A percentile compares a stretch with the other conserved stretches of the same genome.
Evolutionary conservation across 1,140 invertebrate species (phyloP).

Genomic region (Drosophila gunungcola): DNA sequence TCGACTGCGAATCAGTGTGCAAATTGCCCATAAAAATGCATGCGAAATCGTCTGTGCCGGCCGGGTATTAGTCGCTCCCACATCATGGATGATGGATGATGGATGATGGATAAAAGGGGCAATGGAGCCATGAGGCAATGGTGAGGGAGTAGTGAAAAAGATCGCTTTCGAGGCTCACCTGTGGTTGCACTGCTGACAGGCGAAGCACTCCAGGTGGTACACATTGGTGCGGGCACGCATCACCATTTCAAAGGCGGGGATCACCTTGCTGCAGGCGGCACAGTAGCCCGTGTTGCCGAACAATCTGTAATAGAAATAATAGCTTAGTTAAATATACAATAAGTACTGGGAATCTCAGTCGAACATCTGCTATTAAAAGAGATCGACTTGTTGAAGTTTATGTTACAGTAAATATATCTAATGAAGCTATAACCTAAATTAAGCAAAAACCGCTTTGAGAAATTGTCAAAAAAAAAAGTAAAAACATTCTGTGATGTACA

Average conservation of each 20-base stretch:
- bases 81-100: conserved; percentile 2
- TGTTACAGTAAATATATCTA: too few relatives aligned
- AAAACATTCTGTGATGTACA: too few relatives aligned
- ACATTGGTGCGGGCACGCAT: conserved; percentile 98
- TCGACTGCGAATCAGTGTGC: conserved; percentile 16
- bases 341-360: too few relatives aligned
- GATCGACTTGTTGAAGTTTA: too few relatives aligned
- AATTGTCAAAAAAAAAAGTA: too few relatives aligned
- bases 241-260: conserved; percentile 99
- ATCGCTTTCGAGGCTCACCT: conserved; percentile 88
- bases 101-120: not conserved
- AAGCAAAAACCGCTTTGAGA: too few relatives aligned
- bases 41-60: conserved; percentile 30
- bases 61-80: not conserved
- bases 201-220: conserved; percentile 99
- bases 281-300: conserved; percentile 96
- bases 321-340: not conserved
- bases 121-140: not conserved
- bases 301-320: conserved; percentile 86
- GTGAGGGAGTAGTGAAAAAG: not conserved
- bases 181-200: conserved; percentile 99
- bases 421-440: too few relatives aligned
- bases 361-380: too few relatives aligned
- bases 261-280: conserved; percentile 97
- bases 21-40: conserved; percentile 69